A percentile compares a stretch with the other conserved stretches of the same genome.
Conservation (phyloP, 2,113 vertebrate genomes). For the Origma solitaria region DNA sequence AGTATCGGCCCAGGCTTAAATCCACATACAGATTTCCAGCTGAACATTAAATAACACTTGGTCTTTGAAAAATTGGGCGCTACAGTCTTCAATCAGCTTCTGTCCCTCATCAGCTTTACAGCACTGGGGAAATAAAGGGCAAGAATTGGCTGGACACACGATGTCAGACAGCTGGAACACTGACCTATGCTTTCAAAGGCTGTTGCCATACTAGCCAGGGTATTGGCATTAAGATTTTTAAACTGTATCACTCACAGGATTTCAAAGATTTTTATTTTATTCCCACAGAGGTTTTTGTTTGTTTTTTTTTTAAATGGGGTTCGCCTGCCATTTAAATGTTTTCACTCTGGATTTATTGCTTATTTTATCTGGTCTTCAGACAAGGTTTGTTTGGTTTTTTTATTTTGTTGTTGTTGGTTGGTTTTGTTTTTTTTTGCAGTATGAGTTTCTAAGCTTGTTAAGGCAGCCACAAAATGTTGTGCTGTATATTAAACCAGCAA, state of each 20-base stretch:
- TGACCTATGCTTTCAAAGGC: neutral
- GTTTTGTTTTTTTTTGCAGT: neutral
- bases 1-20: neutral
- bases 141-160: neutral
- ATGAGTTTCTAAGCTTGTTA: neutral
- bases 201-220: neutral
- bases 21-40: neutral
- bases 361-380: neutral
- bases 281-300: neutral
- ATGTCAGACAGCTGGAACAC: neutral
- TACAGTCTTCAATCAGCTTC: neutral
- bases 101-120: neutral
- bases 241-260: neutral
- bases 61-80: neutral
- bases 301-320: too few species aligned
- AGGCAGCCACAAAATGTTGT: neutral
- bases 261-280: neutral
- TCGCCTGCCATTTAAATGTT: constrained; percentile 8
- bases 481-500: neutral
- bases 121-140: neutral
- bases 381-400: neutral
- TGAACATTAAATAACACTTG: constrained; percentile 5
- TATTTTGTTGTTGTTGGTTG: too few species aligned
- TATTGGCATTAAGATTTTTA: neutral
- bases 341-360: neutral